Evolutionary conservation across 92 coral and sea anemone species (phyloP).

Genomic region (Phenganax subtilis): DNA sequence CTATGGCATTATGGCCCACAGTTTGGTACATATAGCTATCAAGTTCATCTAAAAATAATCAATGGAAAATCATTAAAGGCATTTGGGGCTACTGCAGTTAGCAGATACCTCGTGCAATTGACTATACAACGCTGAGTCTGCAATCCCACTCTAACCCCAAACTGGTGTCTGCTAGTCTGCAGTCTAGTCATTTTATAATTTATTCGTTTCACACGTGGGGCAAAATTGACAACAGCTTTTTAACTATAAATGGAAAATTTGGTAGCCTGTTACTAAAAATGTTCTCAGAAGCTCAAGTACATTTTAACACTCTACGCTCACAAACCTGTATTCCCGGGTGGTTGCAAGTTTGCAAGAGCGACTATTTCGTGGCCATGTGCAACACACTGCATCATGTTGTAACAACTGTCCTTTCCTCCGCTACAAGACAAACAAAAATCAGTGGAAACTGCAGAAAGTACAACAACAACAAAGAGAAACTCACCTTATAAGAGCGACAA

Average conservation of each 20-base stretch:
- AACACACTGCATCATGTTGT: slow-evolving; percentile 93
- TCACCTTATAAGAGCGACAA: slow-evolving; percentile 84
- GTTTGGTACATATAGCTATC: slow-evolving; percentile 99
- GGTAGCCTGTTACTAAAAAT: too few species aligned
- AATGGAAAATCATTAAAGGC: not conserved
- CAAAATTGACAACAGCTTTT: not conserved
- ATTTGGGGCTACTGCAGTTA: not conserved
- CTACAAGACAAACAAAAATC: slow-evolving; percentile 32
- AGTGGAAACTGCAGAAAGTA: not conserved
- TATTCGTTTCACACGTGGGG: not conserved
- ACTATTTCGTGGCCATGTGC: slow-evolving; percentile 78
- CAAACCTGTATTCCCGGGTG: slow-evolving; percentile 67
- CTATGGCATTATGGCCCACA: slow-evolving; percentile 92
- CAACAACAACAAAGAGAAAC: not conserved
- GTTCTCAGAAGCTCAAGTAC: too few species aligned
- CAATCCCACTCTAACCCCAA: not conserved
- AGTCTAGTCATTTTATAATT: not conserved
- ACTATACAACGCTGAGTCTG: not conserved
- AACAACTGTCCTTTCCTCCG: slow-evolving; percentile 98
- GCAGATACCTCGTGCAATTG: not conserved
- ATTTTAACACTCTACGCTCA: not conserved
- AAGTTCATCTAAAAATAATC: slow-evolving; percentile 61
- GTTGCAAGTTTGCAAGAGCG: slow-evolving; percentile 89
- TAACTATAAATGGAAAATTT: not conserved
- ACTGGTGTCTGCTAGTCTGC: not conserved